Percentiles rank a stretch among this genome's conserved stretches.
Evolutionary conservation across 2,888 invertebrate species (phyloP).

Genomic region (Athetis lepigone): DNA sequence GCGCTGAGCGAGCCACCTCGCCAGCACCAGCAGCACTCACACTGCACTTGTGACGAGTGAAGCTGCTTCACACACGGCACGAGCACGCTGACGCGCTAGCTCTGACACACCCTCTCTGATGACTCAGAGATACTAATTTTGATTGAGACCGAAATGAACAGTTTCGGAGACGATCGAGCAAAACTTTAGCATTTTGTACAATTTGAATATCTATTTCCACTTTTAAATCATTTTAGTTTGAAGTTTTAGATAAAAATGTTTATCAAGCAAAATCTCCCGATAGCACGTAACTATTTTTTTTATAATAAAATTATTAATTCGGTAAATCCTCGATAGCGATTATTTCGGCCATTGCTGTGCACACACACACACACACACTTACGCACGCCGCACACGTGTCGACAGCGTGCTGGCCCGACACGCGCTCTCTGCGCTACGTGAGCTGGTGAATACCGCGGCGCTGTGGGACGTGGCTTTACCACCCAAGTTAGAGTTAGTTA

Average conservation of each 20-base stretch:
- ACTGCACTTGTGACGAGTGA: too few species aligned
- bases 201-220: too few species aligned
- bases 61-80: too few species aligned
- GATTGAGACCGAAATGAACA: too few species aligned
- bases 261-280: background rate
- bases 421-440: constrained; percentile 10
- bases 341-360: constrained; percentile 19
- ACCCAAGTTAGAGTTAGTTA: too few species aligned
- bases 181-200: too few species aligned
- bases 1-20: too few species aligned
- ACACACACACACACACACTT: background rate
- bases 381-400: background rate
- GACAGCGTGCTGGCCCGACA: background rate
- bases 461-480: background rate
- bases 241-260: background rate
- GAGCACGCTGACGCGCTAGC: too few species aligned
- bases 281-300: constrained; percentile 25
- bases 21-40: too few species aligned
- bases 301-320: constrained; percentile 4
- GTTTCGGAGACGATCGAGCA: too few species aligned
- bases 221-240: background rate
- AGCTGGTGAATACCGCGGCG: constrained; percentile 6
- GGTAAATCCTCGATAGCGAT: constrained; percentile 31
- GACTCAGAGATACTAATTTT: too few species aligned
- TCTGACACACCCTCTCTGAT: too few species aligned